Evolutionary conservation across 2,797 vertebrate genomes (phyloP).

Genomic region (Delichon dasypus): DNA sequence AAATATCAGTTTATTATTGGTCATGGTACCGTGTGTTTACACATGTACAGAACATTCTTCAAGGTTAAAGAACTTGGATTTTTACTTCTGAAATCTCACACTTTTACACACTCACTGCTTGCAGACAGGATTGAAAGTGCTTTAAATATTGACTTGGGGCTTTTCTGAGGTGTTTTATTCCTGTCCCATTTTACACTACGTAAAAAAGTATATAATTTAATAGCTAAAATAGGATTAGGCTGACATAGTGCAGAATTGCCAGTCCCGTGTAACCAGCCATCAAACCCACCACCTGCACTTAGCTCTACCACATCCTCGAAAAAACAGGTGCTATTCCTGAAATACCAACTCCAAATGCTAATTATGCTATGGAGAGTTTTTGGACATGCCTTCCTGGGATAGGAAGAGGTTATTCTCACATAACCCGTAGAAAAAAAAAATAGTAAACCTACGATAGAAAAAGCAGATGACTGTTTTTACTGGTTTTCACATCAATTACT

Average conservation of each 20-base stretch:
- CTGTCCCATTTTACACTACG: background rate
- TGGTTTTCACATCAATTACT: background rate
- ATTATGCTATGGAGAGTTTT: background rate
- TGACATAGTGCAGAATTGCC: background rate
- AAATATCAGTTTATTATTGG: background rate
- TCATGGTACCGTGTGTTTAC: background rate
- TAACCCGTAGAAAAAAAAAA: background rate
- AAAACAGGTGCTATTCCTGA: background rate
- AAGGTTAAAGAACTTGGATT: background rate
- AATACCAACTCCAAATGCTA: background rate
- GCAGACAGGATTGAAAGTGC: background rate
- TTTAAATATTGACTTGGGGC: background rate
- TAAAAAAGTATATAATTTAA: background rate
- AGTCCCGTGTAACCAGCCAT: background rate
- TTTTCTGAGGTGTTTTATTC: background rate
- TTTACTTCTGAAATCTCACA: background rate
- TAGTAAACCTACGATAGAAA: background rate
- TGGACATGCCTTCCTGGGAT: background rate
- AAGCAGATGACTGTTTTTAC: background rate
- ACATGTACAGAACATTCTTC: background rate
- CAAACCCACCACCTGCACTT: background rate
- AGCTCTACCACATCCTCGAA: background rate
- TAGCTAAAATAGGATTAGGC: background rate
- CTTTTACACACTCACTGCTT: background rate
- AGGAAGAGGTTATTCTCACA: background rate